Evolutionary conservation across 2,888 invertebrate genomes (phyloP).

Genomic region (Drosophila acutilabella): DNA sequence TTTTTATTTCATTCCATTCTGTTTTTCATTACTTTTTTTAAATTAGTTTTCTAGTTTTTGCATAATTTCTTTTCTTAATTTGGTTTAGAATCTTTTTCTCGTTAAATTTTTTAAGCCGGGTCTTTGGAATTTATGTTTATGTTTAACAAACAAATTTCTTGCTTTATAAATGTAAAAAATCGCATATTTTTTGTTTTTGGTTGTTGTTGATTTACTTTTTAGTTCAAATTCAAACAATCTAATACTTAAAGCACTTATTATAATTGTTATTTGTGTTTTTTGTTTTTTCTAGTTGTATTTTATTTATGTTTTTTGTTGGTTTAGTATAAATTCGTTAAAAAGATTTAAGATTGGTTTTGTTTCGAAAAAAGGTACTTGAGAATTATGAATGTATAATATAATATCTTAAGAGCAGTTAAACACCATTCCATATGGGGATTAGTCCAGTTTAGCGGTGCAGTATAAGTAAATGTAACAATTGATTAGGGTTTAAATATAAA

Average conservation of each 20-base stretch:
- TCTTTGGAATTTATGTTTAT: conserved; percentile 46
- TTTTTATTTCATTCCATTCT: conserved; percentile 43
- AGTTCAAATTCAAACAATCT: conserved; percentile 72
- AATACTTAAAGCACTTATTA: conserved; percentile 75
- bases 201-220: conserved; percentile 24
- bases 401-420: conserved; percentile 48
- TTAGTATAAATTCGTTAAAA: conserved; percentile 77
- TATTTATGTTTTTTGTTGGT: conserved; percentile 19
- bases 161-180: conserved; percentile 79
- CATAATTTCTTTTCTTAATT: conserved; percentile 28
- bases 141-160: conserved; percentile 69
- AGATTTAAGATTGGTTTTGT: conserved; percentile 63
- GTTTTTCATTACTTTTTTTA: conserved; percentile 48
- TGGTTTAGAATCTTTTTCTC: conserved; percentile 34
- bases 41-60: conserved; percentile 61
- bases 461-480: conserved; percentile 50
- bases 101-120: conserved; percentile 57
- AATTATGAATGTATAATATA: conserved; percentile 52
- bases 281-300: conserved; percentile 30
- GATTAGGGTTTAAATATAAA: conserved; percentile 43
- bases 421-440: conserved; percentile 45
- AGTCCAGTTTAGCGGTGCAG: conserved; percentile 36
- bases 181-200: conserved; percentile 24
- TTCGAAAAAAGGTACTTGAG: conserved; percentile 74
- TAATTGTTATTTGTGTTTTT: conserved; percentile 36